These are phyloP conservation scores for Conomelus anceps DNA, from an alignment of 2,888 invertebrate species.

Conservation along the genomic window DNA sequence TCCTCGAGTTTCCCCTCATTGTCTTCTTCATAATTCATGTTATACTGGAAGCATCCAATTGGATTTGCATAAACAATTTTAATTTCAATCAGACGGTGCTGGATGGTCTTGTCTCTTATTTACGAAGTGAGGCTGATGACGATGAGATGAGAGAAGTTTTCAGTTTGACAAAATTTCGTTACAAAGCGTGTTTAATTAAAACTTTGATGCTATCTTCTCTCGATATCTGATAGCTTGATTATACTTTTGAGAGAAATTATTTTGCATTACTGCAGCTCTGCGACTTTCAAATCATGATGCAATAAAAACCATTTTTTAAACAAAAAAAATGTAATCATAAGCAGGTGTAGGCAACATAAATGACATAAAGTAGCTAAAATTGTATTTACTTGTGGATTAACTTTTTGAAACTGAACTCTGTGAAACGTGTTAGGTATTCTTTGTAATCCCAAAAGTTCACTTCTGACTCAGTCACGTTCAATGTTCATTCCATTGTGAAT, in stretches of 20 bases:
- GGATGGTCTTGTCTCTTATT: neutral
- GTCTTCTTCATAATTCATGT: neutral
- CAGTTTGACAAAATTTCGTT: neutral
- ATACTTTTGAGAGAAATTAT: neutral
- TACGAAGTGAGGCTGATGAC: neutral
- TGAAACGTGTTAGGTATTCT: no score
- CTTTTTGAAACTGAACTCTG: no score
- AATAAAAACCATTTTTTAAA: no score
- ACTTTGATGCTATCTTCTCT: neutral
- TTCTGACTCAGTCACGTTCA: no score
- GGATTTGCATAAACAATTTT: neutral
- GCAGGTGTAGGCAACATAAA: no score
- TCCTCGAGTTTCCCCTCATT: neutral
- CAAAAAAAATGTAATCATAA: neutral
- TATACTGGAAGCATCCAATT: neutral
- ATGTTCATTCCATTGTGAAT: no score
- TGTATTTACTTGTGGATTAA: no score
- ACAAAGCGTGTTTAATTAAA: neutral
- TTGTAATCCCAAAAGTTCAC: no score
- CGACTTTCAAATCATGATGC: no score
- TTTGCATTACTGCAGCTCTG: no score
- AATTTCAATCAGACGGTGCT: neutral
- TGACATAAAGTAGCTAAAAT: no score
- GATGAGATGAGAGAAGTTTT: neutral
- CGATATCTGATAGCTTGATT: neutral